Base-by-base conservation (phyloP, 2,797 vertebrate genomes). In the Ptychobarbus kaznakovi region DNA sequence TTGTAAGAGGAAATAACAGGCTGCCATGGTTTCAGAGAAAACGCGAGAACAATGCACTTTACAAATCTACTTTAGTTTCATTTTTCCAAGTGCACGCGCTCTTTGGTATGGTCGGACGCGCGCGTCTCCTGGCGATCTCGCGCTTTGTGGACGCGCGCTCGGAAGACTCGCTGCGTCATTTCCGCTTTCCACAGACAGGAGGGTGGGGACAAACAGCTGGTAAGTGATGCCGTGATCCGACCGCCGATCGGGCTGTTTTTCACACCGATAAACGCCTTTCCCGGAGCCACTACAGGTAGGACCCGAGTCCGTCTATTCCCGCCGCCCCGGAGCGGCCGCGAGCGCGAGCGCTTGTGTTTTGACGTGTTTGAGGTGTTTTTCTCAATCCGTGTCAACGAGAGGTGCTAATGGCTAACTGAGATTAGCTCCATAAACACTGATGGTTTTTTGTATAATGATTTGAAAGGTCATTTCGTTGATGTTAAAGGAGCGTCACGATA, bases 121-220 rank as follows among this genome's bases (percentile, higher is more conserved):
- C 8, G 35, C 46, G 46, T 53, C 20, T 6, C 28, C 25, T 35
- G 38, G 6, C 1, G 38, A 1, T 1, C 38, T 40, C 20, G 74
- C 20, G n/a, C n/a, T 53, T 15, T 68, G 22, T 22, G 18, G 18
- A 74, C 61, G 73, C 72, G 22, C 35, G 16, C 22, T 35, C 83
- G 83, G 83, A 84, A 84, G 75, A 51, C 46, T 4, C n/a, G 81
- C 84, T 80, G 74, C 89, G 88, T 90, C 91, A 90, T 32, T 87
- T 90, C 90, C 86, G 78, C 69, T 83, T 75, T 85, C 82, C 87
- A 89, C 92, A 93, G 93, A 93, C 80, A 87, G 88, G 90, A 94
- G 95, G 95, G 95, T 94, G 95, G 95, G 95, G 95, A 93, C 89
- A 93, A 92, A 75, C 87, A 92, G 94, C 93, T 95, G 95, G 95